Conservation (phyloP, 2,113 vertebrate species). For the Planiliza haematocheilus region DNA sequence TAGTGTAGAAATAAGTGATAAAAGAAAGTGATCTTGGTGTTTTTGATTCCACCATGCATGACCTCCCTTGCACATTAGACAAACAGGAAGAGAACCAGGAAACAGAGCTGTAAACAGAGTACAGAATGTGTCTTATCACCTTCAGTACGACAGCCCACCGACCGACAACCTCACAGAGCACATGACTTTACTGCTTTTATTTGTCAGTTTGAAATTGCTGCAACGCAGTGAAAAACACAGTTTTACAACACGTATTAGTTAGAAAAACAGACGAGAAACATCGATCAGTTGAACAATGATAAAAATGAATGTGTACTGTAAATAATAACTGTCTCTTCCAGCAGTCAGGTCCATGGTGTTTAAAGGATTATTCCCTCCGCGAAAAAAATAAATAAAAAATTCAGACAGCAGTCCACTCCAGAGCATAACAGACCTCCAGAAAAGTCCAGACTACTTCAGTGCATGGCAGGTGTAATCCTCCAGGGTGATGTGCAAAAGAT, state of each 20-base stretch:
- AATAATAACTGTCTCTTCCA: constrained; percentile 18
- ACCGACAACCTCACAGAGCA: constrained; percentile 15
- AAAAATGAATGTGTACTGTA: constrained; percentile 26
- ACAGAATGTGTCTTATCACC: constrained; percentile 53
- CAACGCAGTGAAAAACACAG: constrained; percentile 20
- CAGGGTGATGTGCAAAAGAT: constrained; percentile 4
- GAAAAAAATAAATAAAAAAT: constrained; percentile 18
- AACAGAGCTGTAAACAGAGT: constrained; percentile 53
- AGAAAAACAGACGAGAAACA: constrained; percentile 28
- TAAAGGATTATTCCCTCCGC: constrained; percentile 6
- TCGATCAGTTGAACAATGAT: background rate
- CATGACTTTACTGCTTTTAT: constrained; percentile 43
- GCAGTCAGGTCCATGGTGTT: constrained; percentile 21
- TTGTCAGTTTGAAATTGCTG: constrained; percentile 30
- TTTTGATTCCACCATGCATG: constrained; percentile 66
- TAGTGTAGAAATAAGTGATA: background rate
- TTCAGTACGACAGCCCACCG: constrained; percentile 29
- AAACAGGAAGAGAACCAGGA: constrained; percentile 79
- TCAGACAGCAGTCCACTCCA: constrained; percentile 6
- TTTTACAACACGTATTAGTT: constrained; percentile 36
- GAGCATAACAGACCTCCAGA: constrained; percentile 18
- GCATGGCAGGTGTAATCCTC: background rate
- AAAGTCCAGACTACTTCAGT: constrained; percentile 1
- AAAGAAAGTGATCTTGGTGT: constrained; percentile 19
- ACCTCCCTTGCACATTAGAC: constrained; percentile 59